Evolutionary conservation across 2,888 invertebrate genomes (phyloP).

Genomic region (Sminthurinus aureus): DNA sequence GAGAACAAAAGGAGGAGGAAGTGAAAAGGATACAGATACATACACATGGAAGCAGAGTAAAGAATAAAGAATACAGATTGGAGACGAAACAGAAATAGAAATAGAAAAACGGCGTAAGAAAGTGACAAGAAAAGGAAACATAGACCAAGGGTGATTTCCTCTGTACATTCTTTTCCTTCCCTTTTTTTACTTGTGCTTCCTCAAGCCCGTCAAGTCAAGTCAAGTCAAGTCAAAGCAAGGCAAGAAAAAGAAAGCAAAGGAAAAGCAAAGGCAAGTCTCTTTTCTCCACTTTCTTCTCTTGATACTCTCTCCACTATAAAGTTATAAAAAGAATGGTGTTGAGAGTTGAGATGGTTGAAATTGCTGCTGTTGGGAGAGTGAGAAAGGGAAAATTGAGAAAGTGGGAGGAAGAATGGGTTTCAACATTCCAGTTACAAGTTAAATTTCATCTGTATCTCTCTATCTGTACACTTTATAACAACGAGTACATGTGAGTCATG

Average conservation of each 20-base stretch:
- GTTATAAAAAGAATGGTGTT: background rate
- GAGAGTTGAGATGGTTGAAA: background rate
- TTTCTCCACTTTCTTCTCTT: background rate
- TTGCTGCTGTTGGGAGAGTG: background rate
- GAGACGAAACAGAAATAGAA: background rate
- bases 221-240: no score
- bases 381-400: background rate
- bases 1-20: slow-evolving; percentile 12
- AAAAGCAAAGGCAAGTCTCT: background rate
- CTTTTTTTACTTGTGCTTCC: slow-evolving; percentile 3
- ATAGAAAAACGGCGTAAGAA: slow-evolving; percentile 4
- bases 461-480: no score
- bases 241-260: background rate
- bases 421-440: background rate
- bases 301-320: background rate
- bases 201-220: background rate
- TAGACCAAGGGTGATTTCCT: slow-evolving; percentile 18
- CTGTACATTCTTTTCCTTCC: background rate
- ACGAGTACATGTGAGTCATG: background rate
- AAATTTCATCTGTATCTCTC: background rate
- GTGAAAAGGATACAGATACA: background rate
- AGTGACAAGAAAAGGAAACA: background rate
- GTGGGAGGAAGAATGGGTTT: no score
- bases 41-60: background rate
- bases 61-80: background rate